Conservation (phyloP, 2,888 invertebrate species). For the Caprella mutica region DNA sequence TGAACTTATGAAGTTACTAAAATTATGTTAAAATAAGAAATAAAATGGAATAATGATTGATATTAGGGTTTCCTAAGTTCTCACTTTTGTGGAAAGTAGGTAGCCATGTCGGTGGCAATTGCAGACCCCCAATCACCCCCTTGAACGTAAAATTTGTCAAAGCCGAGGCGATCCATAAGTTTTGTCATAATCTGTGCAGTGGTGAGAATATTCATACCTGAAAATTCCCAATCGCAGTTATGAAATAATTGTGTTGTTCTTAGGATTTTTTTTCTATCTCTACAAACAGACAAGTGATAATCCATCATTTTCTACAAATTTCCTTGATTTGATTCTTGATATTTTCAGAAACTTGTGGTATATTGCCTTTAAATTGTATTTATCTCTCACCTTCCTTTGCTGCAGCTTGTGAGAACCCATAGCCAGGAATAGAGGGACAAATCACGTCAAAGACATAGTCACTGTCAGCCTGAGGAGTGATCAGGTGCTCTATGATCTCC, state of each 20-base stretch:
- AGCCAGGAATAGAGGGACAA: constrained; percentile 48
- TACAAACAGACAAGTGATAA: too few relatives aligned
- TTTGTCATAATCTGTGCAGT: constrained; percentile 39
- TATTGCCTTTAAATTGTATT: too few relatives aligned
- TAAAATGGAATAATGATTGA: background rate
- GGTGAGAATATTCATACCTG: constrained; percentile 21
- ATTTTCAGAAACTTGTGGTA: too few relatives aligned
- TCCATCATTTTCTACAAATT: too few relatives aligned
- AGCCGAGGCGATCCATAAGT: constrained; percentile 59
- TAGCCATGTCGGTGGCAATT: constrained; percentile 52
- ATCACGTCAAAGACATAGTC: constrained; percentile 39
- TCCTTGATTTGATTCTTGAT: too few relatives aligned
- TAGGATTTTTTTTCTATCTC: too few relatives aligned
- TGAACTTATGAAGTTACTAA: too few relatives aligned
- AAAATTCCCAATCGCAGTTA: too few relatives aligned
- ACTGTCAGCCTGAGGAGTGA: constrained; percentile 44
- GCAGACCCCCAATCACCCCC: constrained; percentile 73
- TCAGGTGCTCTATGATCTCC: constrained; percentile 57
- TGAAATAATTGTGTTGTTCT: too few relatives aligned
- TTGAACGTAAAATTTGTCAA: constrained; percentile 55
- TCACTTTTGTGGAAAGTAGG: constrained; percentile 50
- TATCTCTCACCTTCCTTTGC: constrained; percentile 52
- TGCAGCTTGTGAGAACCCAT: constrained; percentile 48
- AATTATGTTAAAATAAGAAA: background rate
- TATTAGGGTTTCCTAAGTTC: constrained; percentile 6